A percentile compares a stretch with the other conserved stretches of the same genome.
Evolutionary conservation across 1,140 invertebrate species (phyloP).

Genomic region (Globodera rostochiensis): DNA sequence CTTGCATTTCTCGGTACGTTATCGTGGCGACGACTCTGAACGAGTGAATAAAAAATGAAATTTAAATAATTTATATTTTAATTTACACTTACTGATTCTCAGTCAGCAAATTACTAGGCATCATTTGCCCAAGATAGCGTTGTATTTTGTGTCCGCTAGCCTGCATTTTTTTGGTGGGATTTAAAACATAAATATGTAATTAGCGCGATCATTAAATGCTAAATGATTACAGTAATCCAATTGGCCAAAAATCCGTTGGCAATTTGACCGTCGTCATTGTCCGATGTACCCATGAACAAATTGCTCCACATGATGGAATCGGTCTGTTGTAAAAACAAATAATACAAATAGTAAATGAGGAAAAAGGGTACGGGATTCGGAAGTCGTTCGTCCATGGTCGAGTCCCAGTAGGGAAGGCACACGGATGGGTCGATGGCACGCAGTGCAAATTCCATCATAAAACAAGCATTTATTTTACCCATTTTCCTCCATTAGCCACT

Average conservation of each 20-base stretch:
- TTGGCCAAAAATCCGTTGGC: neutral
- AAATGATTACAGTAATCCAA: neutral
- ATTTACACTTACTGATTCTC: neutral
- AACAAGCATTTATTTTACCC: neutral
- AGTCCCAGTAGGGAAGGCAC: constrained; percentile 24
- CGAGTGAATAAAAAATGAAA: neutral
- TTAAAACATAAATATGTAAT: too few species aligned
- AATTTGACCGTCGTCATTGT: neutral
- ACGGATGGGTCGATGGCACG: neutral
- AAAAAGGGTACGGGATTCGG: neutral
- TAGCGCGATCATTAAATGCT: too few species aligned
- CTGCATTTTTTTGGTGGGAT: too few species aligned
- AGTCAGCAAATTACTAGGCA: neutral
- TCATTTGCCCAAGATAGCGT: neutral
- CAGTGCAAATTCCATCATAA: neutral
- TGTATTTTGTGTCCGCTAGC: neutral
- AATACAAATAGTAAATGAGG: too few species aligned
- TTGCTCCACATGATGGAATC: neutral
- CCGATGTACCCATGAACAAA: neutral
- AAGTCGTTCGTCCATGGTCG: constrained; percentile 2
- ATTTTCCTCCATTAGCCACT: neutral
- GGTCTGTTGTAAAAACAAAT: neutral
- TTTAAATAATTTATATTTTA: too few species aligned
- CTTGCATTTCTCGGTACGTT: neutral
- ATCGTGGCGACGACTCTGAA: neutral